Conservation (phyloP, 64 coral and sea anemone genomes). For the Montipora cactus region DNA sequence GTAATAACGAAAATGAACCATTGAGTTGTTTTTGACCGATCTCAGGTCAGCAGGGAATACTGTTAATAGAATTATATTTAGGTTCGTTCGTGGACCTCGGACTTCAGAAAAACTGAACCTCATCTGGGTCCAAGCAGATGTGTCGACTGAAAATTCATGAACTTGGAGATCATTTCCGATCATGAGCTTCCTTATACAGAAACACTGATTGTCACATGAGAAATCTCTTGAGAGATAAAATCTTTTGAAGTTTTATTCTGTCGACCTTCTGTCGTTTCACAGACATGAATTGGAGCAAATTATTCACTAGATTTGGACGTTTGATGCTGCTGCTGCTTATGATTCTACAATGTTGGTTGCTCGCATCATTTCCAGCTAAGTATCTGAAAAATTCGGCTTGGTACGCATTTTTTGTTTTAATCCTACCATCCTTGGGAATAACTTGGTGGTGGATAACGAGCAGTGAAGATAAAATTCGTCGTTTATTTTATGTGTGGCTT, state of each 20-base stretch:
- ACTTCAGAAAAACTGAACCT: neutral
- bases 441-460: constrained; percentile 21
- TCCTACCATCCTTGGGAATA: neutral
- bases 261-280: neutral
- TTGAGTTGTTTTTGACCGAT: neutral
- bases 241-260: neutral
- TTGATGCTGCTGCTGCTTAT: constrained; percentile 1
- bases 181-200: neutral
- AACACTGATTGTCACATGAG: neutral
- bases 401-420: neutral
- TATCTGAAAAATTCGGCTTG: neutral
- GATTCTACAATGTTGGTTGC: neutral
- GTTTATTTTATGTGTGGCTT: neutral
- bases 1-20: neutral
- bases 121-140: neutral
- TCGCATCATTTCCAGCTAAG: constrained; percentile 11
- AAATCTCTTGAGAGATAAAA: neutral
- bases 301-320: constrained; percentile 1
- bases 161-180: neutral
- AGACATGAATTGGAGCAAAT: neutral
- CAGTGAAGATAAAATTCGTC: neutral
- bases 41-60: neutral
- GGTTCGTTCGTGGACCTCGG: neutral
- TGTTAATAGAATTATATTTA: neutral
- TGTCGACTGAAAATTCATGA: neutral